Evolutionary conservation across 2,113 vertebrate species (phyloP).

Genomic region (Lipotes vexillifer): DNA sequence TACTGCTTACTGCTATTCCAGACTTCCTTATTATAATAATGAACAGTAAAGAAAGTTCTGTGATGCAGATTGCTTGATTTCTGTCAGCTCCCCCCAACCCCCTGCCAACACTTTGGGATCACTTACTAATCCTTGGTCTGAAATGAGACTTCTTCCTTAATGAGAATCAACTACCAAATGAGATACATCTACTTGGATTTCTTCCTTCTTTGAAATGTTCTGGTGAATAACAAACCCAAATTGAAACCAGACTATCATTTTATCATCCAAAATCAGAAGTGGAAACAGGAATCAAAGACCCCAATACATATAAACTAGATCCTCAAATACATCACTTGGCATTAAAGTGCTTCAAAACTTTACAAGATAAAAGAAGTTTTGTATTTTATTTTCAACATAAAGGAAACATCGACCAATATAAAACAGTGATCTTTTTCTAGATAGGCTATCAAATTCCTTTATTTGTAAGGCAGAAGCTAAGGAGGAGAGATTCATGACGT

Average conservation of each 20-base stretch:
- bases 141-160: slow-evolving; percentile 18
- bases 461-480: not conserved
- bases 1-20: not conserved
- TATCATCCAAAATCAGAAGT: slow-evolving; percentile 45
- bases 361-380: slow-evolving; percentile 28
- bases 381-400: slow-evolving; percentile 41
- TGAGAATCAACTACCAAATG: slow-evolving; percentile 25
- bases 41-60: not conserved
- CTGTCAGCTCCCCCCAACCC: not conserved
- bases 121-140: not conserved
- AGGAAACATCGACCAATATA: not conserved
- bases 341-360: slow-evolving; percentile 11
- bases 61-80: not conserved
- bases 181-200: not conserved
- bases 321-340: not conserved
- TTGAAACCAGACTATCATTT: slow-evolving; percentile 27
- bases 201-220: slow-evolving; percentile 6
- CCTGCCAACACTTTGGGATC: not conserved
- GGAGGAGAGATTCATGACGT: not conserved
- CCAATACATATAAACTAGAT: slow-evolving; percentile 34
- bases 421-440: not conserved
- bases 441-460: not conserved
- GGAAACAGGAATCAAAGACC: slow-evolving; percentile 39
- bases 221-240: slow-evolving; percentile 25
- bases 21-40: not conserved